Base-by-base conservation (phyloP, 2,888 invertebrate species). In the Automeris io region DNA sequence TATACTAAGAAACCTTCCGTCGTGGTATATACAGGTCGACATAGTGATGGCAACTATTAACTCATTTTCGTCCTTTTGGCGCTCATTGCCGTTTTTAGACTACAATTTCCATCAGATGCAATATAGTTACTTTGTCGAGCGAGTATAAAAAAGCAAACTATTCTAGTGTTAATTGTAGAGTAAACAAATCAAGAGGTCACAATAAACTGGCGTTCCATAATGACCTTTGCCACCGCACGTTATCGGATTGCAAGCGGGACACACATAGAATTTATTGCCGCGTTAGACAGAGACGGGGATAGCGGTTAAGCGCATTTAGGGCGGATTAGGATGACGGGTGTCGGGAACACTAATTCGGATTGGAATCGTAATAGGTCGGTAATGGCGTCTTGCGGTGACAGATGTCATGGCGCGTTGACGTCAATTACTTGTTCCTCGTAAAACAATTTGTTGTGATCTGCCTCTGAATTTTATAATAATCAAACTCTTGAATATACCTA, bases 381-480 rank as follows among this genome's bases (percentile, higher is more conserved):
- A 72, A 74, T 73, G 72, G 58, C 59, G 70, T 73, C 73, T 79
- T 79, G 76, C 68, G 55, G 53, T 77, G 78, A 77, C 78, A 78
- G 77, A 70, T 78, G 78, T 70, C 71, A 63, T 11, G 23, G 11
- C 24, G n/a, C 5, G 54, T 53, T 60, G 59, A 57, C 54, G 50
- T 37, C 35, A 42, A 57, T 55, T 41, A 36, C 37, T 35, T 35
- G 35, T 18, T 21, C 38, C 19, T 19, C 33, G 25, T 19, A 21
- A 35, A 34, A 13, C 40, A 31, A 26, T 31, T 18, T 9, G 36
- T 16, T 19, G 31, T 31, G 26, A 31, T 35, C 26, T 12, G 26
- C 33, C 19, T 29, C 34, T 21, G 32, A 32, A 16, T 32, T 12
- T 32, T 11, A 16, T 35, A 16, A 23, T 21, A 35, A 23, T 53